These are phyloP conservation scores for Mola mola DNA, from an alignment of 2,113 vertebrate genomes.

Conservation along the genomic window DNA sequence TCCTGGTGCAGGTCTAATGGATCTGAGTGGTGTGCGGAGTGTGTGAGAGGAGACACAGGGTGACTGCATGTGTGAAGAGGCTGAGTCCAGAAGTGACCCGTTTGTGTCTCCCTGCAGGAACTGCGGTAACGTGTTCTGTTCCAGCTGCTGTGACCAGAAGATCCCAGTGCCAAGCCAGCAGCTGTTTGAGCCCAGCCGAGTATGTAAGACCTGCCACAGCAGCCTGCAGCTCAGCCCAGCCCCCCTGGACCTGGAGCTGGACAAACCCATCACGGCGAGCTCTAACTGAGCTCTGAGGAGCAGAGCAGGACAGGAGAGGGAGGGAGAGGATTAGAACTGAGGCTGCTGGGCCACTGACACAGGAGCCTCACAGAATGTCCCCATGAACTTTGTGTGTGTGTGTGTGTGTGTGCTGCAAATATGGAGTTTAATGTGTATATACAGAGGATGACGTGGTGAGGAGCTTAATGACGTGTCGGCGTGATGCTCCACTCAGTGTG, in stretches of 20 bases:
- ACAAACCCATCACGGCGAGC: conserved; percentile 92
- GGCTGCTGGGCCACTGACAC: conserved; percentile 6
- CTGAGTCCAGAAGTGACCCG: conserved; percentile 8
- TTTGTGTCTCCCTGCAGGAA: conserved; percentile 82
- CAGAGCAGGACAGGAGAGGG: conserved; percentile 16
- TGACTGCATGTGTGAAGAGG: too few relatives aligned
- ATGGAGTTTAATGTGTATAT: conserved; percentile 48
- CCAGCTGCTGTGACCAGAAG: conserved; percentile 98
- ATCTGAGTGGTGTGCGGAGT: not conserved
- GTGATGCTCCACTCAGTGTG: conserved; percentile 43
- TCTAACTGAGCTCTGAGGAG: conserved; percentile 84
- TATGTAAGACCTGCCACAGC: conserved; percentile 94
- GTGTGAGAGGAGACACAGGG: too few relatives aligned
- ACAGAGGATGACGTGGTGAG: conserved; percentile 11
- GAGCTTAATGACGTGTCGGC: conserved; percentile 31
- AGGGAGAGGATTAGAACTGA: too few relatives aligned
- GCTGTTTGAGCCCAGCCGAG: conserved; percentile 94
- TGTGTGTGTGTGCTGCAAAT: conserved; percentile 26
- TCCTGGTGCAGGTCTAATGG: not conserved
- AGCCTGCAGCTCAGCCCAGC: conserved; percentile 84
- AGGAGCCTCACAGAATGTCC: conserved; percentile 62
- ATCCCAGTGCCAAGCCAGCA: conserved; percentile 97
- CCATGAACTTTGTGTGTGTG: conserved; percentile 39
- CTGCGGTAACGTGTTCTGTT: conserved; percentile 97
- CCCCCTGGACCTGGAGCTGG: conserved; percentile 89